A percentile compares a stretch with the other conserved stretches of the same genome.
Conservation (phyloP, 2,113 vertebrate genomes). For the Proteles cristata region DNA sequence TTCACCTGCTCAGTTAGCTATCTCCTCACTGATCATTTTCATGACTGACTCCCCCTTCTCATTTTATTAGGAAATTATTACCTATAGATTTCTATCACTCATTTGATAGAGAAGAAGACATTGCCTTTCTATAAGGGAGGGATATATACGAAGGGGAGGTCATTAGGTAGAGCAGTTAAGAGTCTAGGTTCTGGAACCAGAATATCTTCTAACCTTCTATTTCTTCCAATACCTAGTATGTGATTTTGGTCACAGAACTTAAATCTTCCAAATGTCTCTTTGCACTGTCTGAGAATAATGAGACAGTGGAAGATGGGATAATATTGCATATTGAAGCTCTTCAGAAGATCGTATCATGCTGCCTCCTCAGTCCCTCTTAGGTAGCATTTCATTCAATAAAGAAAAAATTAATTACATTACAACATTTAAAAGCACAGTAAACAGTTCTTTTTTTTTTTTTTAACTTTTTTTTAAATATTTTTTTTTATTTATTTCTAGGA, state of each 20-base stretch:
- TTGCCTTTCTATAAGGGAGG: background rate
- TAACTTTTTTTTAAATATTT: too few relatives aligned
- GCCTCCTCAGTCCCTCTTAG: background rate
- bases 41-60: background rate
- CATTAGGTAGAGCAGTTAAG: background rate
- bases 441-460: too few relatives aligned
- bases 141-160: background rate
- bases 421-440: background rate
- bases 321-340: background rate
- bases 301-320: background rate
- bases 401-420: background rate
- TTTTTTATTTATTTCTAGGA: too few relatives aligned
- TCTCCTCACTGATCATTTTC: background rate
- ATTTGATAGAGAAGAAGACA: background rate
- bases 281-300: background rate
- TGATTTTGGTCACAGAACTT: background rate
- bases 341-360: background rate
- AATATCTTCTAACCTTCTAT: background rate
- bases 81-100: background rate
- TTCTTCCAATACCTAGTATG: background rate
- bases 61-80: background rate
- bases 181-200: background rate
- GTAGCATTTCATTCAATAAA: background rate
- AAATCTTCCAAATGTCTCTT: background rate
- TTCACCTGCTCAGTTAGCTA: background rate